Evolutionary conservation across 2,888 invertebrate species (phyloP), one percentile per base, ranked within the genome.

Genomic region (Gymnoscelis rufifasciata): DNA sequence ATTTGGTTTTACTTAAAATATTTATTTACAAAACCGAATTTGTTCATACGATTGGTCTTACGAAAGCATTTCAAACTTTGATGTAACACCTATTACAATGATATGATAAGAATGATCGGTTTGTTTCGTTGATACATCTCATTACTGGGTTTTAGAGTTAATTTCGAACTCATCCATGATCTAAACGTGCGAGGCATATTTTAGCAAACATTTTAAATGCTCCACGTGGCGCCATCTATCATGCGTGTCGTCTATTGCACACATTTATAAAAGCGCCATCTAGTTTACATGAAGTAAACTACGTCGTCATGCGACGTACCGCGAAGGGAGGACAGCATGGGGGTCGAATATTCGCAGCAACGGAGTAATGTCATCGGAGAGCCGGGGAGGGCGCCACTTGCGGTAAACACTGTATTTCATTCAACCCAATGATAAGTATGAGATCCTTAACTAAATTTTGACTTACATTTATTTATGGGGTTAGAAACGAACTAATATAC

Each of bases 331-430:
- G 62, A 90, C 89, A 69, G 92, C 91, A 71, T 91, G 89, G 61
- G 92, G 94, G 92, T 92, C 94, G 90, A 93, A 94, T 83, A 93
- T 91, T 81, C 92, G 91, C 86, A 92, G 91, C 80, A 93, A 89
- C 83, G 92, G 93, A 72, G 93, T 93, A 76, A 94, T 93, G 89
- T 93, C 93, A 70, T 93, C 92, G 66, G 92, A 91, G 90, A 93
- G 92, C 83, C 94, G 91, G 64, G 94, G 94, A 73, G 94, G 94
- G 68, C 93, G 92, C 95, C 95, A 95, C 84, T 94, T 93, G 88
- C 93, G 93, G 89, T 93, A 92, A 78, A 90, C 91, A 83, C 94
- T 93, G 86, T 66, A 67, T 78, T 77, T 74, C 19, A 19, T 19
- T 63, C 62, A 71, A 71, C 71, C 77, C 72, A 76, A 75, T 64